Evolutionary conservation across 2,888 invertebrate species (phyloP), one percentile per base, ranked within the genome.

Genomic region (Polymixis flavicincta): DNA sequence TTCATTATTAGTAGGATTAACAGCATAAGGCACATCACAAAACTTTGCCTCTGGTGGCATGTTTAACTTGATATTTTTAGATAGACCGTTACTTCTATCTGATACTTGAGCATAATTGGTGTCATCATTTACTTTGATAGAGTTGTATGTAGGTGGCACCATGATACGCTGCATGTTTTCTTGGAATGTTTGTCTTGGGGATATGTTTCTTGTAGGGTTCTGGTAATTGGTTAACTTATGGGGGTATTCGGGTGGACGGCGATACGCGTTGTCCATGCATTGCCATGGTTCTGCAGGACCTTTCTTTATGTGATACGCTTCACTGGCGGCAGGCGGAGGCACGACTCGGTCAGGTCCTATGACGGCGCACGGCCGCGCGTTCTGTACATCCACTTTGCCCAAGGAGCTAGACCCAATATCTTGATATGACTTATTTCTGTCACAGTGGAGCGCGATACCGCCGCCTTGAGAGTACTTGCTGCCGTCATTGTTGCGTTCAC

Each of bases 171-270:
- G 96, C 96, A 96, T 96, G 79, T 96, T 96, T 89, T 96, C 96
- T 92, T 96, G 96, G 92, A 95, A 96, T 92, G 96, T 96, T 92
- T 96, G 96, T 92, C 96, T 93, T 55, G 96, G 96, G 86, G 96
- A 96, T 93, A 96, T 96, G 92, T 96, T 96, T 90, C 95, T 92
- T 78, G 93, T 89, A 71, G 94, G 94, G 76, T 94, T 94, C 76
- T 92, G 91, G 87, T 93, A 94, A 70, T 90, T 93, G 42, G 90
- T 75, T 78, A 93, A 84, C 85, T 95, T 96, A 78, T 91, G 93
- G 65, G 94, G 92, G 87, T 95, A 95, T 71, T 96, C 95, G 65
- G 95, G 93, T 79, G 93, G 93, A 64, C 93, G 93, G 67, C 92
- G 92, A 85, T 94, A 95, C 59, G 89, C 60, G 74, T 87, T 92